A percentile compares a stretch with the other conserved stretches of the same genome.
Conservation (phyloP, 2,797 vertebrate species). For the Macrochelys suwanniensis region DNA sequence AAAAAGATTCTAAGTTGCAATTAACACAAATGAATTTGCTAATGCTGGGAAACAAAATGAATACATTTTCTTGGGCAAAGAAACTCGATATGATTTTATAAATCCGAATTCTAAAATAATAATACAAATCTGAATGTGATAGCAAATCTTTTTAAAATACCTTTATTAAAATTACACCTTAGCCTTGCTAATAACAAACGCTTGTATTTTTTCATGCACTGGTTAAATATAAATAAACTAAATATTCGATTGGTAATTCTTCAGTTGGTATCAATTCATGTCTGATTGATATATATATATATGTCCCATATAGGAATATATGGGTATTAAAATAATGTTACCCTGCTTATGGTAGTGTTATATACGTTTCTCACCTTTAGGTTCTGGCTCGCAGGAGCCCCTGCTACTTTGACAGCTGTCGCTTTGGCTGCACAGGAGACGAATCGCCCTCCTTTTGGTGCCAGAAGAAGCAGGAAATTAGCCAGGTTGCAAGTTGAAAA, state of each 20-base stretch:
- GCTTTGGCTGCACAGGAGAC: conserved; percentile 80
- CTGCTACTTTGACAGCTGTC: conserved; percentile 89
- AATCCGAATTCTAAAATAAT: conserved; percentile 30
- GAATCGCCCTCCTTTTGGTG: conserved; percentile 84
- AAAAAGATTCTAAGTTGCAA: not conserved
- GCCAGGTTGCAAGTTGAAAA: conserved; percentile 85
- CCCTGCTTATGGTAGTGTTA: conserved; percentile 74
- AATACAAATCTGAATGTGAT: conserved; percentile 15
- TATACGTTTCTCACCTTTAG: conserved; percentile 86
- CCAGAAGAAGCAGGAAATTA: conserved; percentile 87
- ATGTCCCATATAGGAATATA: not conserved
- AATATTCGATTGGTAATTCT: conserved; percentile 22
- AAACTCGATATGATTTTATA: not conserved
- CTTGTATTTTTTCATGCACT: conserved; percentile 61
- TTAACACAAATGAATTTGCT: not conserved
- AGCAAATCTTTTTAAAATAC: conserved; percentile 12
- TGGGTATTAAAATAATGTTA: conserved; percentile 46
- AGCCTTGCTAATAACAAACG: conserved; percentile 10
- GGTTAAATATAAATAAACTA: conserved; percentile 12
- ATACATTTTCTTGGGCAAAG: rapidly evolving
- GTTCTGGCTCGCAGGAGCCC: conserved; percentile 81
- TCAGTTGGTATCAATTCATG: conserved; percentile 57
- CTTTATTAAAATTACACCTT: not conserved
- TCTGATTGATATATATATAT: conserved; percentile 24
- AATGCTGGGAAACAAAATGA: not conserved